Conservation (phyloP, 2,797 vertebrate genomes). For the Botia kubotai region DNA sequence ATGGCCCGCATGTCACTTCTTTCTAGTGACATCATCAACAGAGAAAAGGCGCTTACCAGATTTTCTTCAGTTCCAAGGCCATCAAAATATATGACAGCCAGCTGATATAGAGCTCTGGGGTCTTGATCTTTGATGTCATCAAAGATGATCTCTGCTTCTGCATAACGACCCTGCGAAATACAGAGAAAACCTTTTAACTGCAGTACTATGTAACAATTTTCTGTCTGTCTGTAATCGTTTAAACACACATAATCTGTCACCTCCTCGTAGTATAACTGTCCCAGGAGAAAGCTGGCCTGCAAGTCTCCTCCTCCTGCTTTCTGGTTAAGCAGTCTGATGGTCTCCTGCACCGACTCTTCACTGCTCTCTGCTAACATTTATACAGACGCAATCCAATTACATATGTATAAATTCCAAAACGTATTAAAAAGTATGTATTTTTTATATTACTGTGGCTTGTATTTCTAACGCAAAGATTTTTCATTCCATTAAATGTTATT, state of each 20-base stretch:
- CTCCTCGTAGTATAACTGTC: constrained; percentile 81
- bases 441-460: no score
- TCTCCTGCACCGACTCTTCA: constrained; percentile 53
- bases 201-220: no score
- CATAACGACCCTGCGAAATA: constrained; percentile 74
- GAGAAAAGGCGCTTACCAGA: constrained; percentile 46
- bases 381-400: neutral
- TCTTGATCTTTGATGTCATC: constrained; percentile 78
- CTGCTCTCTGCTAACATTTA: constrained; percentile 19
- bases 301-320: constrained; percentile 61
- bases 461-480: no score
- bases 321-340: constrained; percentile 61
- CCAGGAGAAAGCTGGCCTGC: constrained; percentile 75
- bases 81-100: constrained; percentile 83
- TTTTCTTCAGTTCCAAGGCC: constrained; percentile 71
- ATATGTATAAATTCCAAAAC: no score
- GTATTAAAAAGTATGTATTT: neutral
- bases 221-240: neutral
- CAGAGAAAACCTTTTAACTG: neutral
- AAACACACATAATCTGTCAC: constrained; percentile 58
- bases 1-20: no score
- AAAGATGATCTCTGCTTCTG: constrained; percentile 77
- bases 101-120: constrained; percentile 81
- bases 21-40: constrained; percentile 68
- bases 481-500: no score